Evolutionary conservation across 2,888 invertebrate genomes (phyloP).

Genomic region (Diabrotica balteata): DNA sequence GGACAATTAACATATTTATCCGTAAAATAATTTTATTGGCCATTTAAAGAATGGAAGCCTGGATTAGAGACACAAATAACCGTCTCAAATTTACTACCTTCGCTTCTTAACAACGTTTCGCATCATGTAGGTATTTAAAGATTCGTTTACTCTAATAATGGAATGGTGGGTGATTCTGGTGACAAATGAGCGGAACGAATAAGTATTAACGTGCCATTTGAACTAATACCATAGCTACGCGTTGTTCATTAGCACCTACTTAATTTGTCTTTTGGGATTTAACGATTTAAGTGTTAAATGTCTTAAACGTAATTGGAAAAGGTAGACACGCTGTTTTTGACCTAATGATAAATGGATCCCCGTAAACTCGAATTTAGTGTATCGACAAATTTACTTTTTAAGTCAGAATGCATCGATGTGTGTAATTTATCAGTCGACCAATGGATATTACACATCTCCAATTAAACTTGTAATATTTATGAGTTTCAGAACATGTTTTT

Average conservation of each 20-base stretch:
- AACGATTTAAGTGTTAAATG: conserved; percentile 8
- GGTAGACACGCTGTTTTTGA: background rate
- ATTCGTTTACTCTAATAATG: conserved; percentile 8
- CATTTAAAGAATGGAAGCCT: background rate
- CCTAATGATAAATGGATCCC: background rate
- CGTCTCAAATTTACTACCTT: conserved; percentile 8
- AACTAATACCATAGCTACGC: conserved; percentile 19
- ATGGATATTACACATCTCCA: too few relatives aligned
- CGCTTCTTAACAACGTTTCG: background rate
- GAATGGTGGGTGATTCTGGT: conserved; percentile 3
- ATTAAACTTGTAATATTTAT: too few relatives aligned
- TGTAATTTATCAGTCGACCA: too few relatives aligned
- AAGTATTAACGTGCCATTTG: conserved; percentile 21
- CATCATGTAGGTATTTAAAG: conserved; percentile 7
- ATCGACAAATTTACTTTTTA: too few relatives aligned
- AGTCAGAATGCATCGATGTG: too few relatives aligned
- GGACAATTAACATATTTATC: too few relatives aligned
- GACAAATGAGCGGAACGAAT: conserved; percentile 14
- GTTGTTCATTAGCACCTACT: conserved; percentile 33
- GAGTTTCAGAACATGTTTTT: too few relatives aligned
- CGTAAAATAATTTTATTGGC: background rate
- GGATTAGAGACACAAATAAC: background rate
- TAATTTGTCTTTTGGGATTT: conserved; percentile 28
- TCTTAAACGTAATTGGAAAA: conserved; percentile 1
- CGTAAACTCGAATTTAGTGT: too few relatives aligned